phyloP scores from a whole-genome alignment of 2,888 invertebrate genomes.

The Cancer borealis region DNA sequence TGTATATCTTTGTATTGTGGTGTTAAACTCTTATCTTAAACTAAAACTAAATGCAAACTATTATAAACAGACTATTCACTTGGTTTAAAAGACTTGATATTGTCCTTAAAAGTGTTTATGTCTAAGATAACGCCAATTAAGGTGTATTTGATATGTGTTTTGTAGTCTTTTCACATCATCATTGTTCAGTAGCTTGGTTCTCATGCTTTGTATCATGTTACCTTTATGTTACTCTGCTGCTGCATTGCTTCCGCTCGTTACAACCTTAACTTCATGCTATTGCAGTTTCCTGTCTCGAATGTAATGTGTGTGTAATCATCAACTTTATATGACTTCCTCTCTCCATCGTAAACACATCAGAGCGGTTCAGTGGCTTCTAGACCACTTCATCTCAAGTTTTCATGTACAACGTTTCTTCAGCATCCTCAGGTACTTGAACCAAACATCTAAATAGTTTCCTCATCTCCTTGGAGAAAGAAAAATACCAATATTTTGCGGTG shows the following conservation, averaged over 20 bases:
- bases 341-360: not conserved
- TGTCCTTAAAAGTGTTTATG: no score
- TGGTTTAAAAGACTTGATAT: no score
- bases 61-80: no score
- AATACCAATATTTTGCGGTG: not conserved
- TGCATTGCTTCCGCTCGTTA: not conserved
- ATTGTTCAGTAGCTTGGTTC: not conserved
- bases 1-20: not conserved
- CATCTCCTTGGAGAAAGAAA: not conserved
- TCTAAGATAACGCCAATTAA: no score
- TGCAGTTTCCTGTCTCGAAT: not conserved
- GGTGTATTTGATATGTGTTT: not conserved
- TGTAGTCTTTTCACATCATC: not conserved
- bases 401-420: not conserved
- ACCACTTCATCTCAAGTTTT: not conserved
- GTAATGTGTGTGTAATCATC: not conserved
- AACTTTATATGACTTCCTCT: not conserved
- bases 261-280: not conserved
- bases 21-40: not conserved
- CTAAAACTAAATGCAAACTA: no score
- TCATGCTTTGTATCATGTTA: not conserved
- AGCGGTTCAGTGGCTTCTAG: not conserved
- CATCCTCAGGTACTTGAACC: not conserved
- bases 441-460: not conserved
- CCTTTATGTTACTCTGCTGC: not conserved